Base-by-base conservation (phyloP, 2,888 invertebrate species). In the Pollenia amentaria region DNA sequence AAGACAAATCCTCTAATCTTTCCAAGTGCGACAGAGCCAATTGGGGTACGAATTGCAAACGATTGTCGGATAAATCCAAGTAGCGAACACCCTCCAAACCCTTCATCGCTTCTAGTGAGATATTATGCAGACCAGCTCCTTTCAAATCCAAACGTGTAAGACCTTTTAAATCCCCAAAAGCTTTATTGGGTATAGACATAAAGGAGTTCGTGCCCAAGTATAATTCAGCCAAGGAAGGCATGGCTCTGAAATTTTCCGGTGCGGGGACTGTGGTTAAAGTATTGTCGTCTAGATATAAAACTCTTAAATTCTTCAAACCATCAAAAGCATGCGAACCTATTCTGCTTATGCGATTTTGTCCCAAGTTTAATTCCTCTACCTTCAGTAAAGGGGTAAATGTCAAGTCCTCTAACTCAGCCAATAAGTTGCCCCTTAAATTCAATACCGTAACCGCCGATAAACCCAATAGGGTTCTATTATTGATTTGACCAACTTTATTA, bases 141-240 rank as follows among this genome's bases (percentile, higher is more conserved):
- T 96, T 96, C 88, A 98, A 94, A 92, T 97, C 97, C 89, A 98
- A 93, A 14, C 96, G 96, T 1, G 96, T 95, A 29, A 98, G 94
- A 84, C 96, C 95, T 88, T 95, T 96, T 11, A 97, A 94, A 76
- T 97, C 96, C 73, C 95, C 95, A 92, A 98, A 98, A 14, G 97
- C 96, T 88, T 97, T 97, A 89, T 96, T 96, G 10, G 96, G 96
- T 83, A 98, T 94, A 73, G 94, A 94, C 16, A 96, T 95, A 91
- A 98, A 97, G 0, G 96, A 96, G 91, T 98, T 98, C 87, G 97
- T 95, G 12, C 97, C 97, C 55, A 98, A 95, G 91, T 97, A 97
- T 12, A 98, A 94, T 92, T 98, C 98, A 3, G 97, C 97, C 82
- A 98, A 94, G 89, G 96, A 96, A 79, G 96, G 96, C 89, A 97